These are phyloP conservation scores for Paramormyrops kingsleyae DNA, from an alignment of 2,113 vertebrate species.

Conservation along the genomic window DNA sequence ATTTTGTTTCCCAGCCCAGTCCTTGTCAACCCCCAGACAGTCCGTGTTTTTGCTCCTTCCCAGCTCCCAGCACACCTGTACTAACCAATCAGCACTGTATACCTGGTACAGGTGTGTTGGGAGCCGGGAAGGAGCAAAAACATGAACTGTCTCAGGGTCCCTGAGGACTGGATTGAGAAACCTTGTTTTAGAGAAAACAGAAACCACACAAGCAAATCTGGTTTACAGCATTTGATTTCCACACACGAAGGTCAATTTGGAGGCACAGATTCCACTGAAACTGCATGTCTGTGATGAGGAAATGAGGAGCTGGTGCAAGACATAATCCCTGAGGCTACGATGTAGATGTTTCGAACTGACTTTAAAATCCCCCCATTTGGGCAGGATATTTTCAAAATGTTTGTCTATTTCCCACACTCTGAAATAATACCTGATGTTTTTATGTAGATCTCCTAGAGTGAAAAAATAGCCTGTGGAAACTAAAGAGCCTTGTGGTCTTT, in stretches of 20 bases:
- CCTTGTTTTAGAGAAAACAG: neutral
- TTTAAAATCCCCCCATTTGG: neutral
- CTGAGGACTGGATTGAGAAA: neutral
- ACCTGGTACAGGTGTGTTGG: neutral
- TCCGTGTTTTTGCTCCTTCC: neutral
- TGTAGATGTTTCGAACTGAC: neutral
- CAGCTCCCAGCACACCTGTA: neutral
- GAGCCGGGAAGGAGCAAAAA: neutral
- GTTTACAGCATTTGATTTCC: neutral
- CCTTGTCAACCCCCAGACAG: neutral
- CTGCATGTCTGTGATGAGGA: neutral
- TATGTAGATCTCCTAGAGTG: neutral
- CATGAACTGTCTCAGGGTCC: neutral
- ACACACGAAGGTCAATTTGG: neutral
- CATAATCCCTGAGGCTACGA: neutral
- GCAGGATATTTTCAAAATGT: neutral
- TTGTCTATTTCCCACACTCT: neutral
- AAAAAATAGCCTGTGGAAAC: neutral
- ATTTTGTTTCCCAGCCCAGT: neutral
- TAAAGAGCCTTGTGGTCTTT: neutral
- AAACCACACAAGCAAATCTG: neutral
- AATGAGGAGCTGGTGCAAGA: neutral
- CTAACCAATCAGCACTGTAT: neutral
- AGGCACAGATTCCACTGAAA: neutral
- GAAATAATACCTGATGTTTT: neutral